Conservation (phyloP, 2,797 vertebrate genomes). For the Cirrhinus mrigala region DNA sequence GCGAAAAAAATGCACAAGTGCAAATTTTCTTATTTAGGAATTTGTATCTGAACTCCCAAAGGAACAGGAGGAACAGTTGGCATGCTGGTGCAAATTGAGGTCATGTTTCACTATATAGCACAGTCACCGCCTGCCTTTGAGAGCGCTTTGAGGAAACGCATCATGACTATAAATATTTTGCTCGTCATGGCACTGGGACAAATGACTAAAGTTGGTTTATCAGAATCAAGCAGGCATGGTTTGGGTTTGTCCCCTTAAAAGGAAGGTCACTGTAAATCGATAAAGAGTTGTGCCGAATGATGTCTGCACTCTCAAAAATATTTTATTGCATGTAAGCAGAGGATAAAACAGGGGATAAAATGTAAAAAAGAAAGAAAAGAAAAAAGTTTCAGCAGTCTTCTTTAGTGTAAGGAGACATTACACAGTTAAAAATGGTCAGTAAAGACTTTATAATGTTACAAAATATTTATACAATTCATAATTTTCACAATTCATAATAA, state of each 20-base stretch:
- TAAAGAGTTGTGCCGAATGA: neutral
- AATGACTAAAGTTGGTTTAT: neutral
- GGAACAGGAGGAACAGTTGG: constrained; percentile 48
- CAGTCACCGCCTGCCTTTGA: constrained; percentile 45
- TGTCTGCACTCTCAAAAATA: neutral
- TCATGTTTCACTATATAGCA: constrained; percentile 54
- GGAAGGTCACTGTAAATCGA: neutral
- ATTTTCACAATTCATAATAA: neutral
- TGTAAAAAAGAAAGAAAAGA: neutral
- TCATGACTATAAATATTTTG: constrained; percentile 23
- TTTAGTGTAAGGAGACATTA: neutral
- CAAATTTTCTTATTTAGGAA: constrained; percentile 45
- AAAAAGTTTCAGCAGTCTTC: neutral
- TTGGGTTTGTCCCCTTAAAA: neutral
- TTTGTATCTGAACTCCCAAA: constrained; percentile 34
- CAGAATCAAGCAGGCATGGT: neutral
- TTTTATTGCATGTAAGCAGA: neutral
- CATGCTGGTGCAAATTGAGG: constrained; percentile 56
- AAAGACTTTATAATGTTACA: neutral
- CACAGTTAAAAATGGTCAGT: neutral
- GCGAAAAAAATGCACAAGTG: constrained; percentile 36
- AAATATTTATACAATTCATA: neutral
- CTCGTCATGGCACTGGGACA: neutral
- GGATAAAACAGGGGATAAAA: neutral
- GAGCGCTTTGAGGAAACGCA: constrained; percentile 11